Evolutionary conservation across 1,140 invertebrate genomes (phyloP), one percentile per base, ranked within the genome.

Genomic region (Portunus trituberculatus): DNA sequence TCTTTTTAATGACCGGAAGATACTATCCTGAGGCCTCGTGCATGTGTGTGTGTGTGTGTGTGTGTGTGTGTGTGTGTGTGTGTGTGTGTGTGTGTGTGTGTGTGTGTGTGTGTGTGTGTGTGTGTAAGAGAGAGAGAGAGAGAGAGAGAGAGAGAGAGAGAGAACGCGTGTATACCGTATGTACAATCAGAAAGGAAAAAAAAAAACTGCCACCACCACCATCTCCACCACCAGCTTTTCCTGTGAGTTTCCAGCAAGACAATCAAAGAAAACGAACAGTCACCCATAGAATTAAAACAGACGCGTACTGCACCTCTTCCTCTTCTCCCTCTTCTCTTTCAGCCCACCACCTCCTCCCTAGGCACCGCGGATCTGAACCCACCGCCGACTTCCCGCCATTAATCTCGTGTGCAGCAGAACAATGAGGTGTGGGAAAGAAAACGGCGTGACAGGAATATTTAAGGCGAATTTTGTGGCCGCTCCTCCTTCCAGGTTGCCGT

Each of bases 1-100:
- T 76, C 67, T 76, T n/a, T 76, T n/a, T 76, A 76, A 76, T 76
- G 67, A 76, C 67, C 67, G 67, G 67, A 76, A 76, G 67, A 76
- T 25, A 76, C 67, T n/a, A 76, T 76, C 67, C 67, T n/a, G 67
- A 76, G n/a, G 67, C 67, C 12, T 76, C 25, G 67, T n/a, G n/a
- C n/a, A 25, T 76, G 67, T 76, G 67, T 76, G 52, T 59, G 52
- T 59, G 52, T 59, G 52, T 59, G 52, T 10, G 52, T 10, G 8
- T 59, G 52, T 59, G 52, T 59, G 52, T 59, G 52, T 59, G 52
- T 59, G 2, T 59, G 52, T 52, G 48, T 52, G 14, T 52, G 48
- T 52, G 48, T 52, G 14, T 52, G 48, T 52, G 48, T 52, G 14
- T 52, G 48, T 52, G 48, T 14, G 48, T 52, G 48, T 52, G 48